Percentiles rank a stretch among this genome's conserved stretches.
These are phyloP conservation scores for Hydraecia micacea DNA, from an alignment of 2,888 invertebrate genomes.

Conservation along the genomic window DNA sequence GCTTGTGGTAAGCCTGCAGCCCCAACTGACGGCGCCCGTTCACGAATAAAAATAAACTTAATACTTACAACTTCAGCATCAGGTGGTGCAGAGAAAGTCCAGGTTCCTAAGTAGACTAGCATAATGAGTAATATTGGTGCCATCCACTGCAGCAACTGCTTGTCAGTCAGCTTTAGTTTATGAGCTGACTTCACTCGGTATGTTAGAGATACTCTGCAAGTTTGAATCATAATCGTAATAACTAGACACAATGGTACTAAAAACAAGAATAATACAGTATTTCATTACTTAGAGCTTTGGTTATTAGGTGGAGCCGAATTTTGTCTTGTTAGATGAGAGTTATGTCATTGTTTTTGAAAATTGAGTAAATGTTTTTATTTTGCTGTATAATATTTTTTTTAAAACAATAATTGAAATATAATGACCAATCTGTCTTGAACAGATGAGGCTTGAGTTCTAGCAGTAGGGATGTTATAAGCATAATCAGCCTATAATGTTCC, in stretches of 20 bases:
- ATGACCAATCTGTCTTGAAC: neutral
- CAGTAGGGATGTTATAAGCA: neutral
- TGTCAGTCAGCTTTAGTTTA: constrained; percentile 97
- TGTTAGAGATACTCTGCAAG: constrained; percentile 95
- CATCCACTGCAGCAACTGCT: constrained; percentile 97
- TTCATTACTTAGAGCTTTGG: neutral
- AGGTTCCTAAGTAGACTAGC: constrained; percentile 96
- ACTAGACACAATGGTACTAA: too few relatives aligned
- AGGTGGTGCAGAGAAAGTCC: constrained; percentile 97
- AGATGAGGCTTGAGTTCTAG: neutral
- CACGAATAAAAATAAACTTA: too few relatives aligned
- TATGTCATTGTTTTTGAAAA: neutral
- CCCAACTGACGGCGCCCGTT: too few relatives aligned
- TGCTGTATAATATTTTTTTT: too few relatives aligned
- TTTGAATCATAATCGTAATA: neutral
- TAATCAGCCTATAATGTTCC: neutral
- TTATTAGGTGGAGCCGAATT: neutral
- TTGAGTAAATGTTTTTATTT: neutral
- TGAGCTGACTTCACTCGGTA: constrained; percentile 98
- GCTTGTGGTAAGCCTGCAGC: too few relatives aligned
- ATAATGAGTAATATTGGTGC: constrained; percentile 97
- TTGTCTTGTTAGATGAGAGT: neutral
- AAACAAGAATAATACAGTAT: too few relatives aligned
- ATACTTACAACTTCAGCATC: constrained; percentile 93
- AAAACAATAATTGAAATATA: neutral